phyloP scores from a whole-genome alignment of 2,888 invertebrate species.

The Drosophila peninsularis region DNA sequence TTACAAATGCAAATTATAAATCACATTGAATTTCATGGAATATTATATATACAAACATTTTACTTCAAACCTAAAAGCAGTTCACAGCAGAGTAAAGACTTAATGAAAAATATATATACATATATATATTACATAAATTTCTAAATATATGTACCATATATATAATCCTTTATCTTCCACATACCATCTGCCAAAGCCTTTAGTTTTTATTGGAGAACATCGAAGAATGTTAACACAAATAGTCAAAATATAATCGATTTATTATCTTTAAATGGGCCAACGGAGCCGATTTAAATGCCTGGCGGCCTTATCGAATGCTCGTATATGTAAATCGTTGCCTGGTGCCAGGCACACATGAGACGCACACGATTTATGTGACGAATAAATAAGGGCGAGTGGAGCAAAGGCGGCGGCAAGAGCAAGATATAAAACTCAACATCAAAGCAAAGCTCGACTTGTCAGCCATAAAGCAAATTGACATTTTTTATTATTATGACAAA shows the following conservation, averaged over 20 bases:
- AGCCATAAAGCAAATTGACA: conserved; percentile 74
- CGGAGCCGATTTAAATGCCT: conserved; percentile 18
- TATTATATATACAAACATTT: too few relatives aligned
- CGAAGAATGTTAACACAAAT: conserved; percentile 3
- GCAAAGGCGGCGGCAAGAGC: not conserved
- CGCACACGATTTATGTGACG: conserved; percentile 38
- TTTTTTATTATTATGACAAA: conserved; percentile 76
- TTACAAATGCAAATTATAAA: too few relatives aligned
- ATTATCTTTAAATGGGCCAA: conserved; percentile 8
- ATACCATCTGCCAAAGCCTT: too few relatives aligned
- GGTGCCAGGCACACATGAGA: conserved; percentile 54
- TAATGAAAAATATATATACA: too few relatives aligned
- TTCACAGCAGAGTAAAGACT: too few relatives aligned
- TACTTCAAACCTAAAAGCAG: too few relatives aligned
- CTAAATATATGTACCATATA: too few relatives aligned
- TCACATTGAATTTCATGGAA: too few relatives aligned
- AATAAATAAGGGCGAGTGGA: conserved; percentile 31
- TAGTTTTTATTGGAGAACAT: not conserved
- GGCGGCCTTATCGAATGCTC: conserved; percentile 10
- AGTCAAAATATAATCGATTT: conserved; percentile 19
- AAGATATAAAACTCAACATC: conserved; percentile 62
- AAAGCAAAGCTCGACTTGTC: conserved; percentile 67
- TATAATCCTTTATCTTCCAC: too few relatives aligned
- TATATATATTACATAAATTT: too few relatives aligned
- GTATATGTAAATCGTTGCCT: conserved; percentile 18